These are phyloP conservation scores for Graptemys geographica DNA, from an alignment of 2,797 vertebrate genomes.

Conservation along the genomic window DNA sequence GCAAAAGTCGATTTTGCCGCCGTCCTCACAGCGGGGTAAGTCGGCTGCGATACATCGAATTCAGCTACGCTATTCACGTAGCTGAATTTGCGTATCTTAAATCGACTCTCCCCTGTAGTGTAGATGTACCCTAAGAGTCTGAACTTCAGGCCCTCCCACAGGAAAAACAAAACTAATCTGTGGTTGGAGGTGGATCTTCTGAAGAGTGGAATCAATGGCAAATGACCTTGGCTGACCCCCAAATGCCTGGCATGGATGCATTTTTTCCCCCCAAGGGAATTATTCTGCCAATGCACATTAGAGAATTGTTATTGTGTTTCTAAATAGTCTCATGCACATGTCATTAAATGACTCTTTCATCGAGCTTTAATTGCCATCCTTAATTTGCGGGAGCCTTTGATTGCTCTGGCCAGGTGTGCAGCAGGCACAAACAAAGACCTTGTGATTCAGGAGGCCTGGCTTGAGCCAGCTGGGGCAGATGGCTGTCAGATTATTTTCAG, in stretches of 20 bases:
- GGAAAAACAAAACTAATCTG: neutral
- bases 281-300: accelerated
- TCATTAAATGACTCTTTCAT: neutral
- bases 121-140: no score
- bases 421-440: neutral
- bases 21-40: no score
- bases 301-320: neutral
- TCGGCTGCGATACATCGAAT: no score
- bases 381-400: neutral
- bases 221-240: neutral
- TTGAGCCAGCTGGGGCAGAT: neutral
- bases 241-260: neutral
- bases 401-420: neutral
- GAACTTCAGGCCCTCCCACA: neutral
- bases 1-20: no score
- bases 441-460: neutral
- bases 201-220: neutral
- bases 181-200: neutral
- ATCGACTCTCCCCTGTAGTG: no score
- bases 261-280: neutral
- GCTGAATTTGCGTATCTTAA: no score
- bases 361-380: neutral
- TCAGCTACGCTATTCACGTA: no score
- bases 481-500: neutral
- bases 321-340: neutral